phyloP scores from a whole-genome alignment of 2,797 vertebrate genomes.

The Danio jaintianensis region DNA sequence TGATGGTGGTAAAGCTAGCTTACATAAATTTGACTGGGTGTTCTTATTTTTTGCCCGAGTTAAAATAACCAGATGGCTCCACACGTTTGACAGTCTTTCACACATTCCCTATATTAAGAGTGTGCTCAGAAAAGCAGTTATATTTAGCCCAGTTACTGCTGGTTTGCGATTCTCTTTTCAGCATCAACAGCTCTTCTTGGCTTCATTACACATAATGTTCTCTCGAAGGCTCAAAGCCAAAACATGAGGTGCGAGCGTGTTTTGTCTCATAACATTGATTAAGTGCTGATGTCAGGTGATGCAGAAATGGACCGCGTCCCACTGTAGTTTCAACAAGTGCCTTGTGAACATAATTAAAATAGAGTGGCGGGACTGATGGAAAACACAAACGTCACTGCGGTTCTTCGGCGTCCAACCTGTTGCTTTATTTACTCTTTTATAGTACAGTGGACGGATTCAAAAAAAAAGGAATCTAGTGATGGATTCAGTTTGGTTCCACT shows the following conservation, averaged over 20 bases:
- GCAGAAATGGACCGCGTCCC: constrained; percentile 40
- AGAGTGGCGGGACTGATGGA: neutral
- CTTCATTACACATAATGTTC: constrained; percentile 57
- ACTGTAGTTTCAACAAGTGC: constrained; percentile 35
- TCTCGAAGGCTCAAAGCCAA: constrained; percentile 28
- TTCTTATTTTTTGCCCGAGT: constrained; percentile 75
- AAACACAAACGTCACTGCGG: neutral
- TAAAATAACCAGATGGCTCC: constrained; percentile 76
- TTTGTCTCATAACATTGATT: constrained; percentile 40
- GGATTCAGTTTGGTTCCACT: neutral
- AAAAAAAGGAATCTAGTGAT: neutral
- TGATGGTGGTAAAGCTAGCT: constrained; percentile 56
- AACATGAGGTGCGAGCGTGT: constrained; percentile 30
- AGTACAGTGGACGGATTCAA: neutral
- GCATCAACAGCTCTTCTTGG: constrained; percentile 68
- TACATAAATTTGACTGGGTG: constrained; percentile 72
- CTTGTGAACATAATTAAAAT: constrained; percentile 26
- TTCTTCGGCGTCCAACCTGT: constrained; percentile 1
- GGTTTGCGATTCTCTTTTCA: constrained; percentile 73
- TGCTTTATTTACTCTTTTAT: neutral
- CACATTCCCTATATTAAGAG: constrained; percentile 80
- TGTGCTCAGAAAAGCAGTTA: constrained; percentile 79
- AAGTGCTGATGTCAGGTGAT: constrained; percentile 35
- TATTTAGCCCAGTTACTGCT: constrained; percentile 79
- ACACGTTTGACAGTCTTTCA: constrained; percentile 79